Conservation (phyloP, 2,113 vertebrate species). For the Rana temporaria region DNA sequence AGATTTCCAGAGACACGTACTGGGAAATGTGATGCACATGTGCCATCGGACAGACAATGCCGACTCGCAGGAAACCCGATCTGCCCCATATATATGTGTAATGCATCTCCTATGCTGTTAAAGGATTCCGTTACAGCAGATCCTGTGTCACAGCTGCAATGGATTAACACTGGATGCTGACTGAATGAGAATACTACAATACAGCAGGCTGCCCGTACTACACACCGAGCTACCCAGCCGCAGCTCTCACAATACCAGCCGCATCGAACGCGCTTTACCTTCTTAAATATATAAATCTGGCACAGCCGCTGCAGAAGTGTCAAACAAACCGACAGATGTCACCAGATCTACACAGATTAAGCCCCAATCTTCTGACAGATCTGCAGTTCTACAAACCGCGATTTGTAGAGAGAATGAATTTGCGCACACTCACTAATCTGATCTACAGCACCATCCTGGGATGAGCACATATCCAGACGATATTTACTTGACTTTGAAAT, state of each 20-base stretch:
- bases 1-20: too few species aligned
- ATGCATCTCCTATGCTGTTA: not conserved
- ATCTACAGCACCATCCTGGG: too few species aligned
- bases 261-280: not conserved
- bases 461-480: too few species aligned
- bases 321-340: too few species aligned
- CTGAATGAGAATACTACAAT: not conserved
- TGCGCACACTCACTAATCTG: too few species aligned
- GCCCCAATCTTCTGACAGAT: too few species aligned
- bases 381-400: too few species aligned
- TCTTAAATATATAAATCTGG: too few species aligned
- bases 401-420: too few species aligned
- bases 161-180: slow-evolving; percentile 9
- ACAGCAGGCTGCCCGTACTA: not conserved
- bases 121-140: not conserved
- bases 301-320: not conserved
- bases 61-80: not conserved
- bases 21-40: not conserved
- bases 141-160: slow-evolving; percentile 27
- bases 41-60: not conserved
- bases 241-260: too few species aligned
- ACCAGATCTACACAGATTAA: too few species aligned
- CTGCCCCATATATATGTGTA: not conserved
- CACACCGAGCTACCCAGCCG: not conserved
- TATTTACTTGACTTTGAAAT: too few species aligned